Conservation (phyloP, 2,113 vertebrate species). For the Hippocampus guttulatus region DNA sequence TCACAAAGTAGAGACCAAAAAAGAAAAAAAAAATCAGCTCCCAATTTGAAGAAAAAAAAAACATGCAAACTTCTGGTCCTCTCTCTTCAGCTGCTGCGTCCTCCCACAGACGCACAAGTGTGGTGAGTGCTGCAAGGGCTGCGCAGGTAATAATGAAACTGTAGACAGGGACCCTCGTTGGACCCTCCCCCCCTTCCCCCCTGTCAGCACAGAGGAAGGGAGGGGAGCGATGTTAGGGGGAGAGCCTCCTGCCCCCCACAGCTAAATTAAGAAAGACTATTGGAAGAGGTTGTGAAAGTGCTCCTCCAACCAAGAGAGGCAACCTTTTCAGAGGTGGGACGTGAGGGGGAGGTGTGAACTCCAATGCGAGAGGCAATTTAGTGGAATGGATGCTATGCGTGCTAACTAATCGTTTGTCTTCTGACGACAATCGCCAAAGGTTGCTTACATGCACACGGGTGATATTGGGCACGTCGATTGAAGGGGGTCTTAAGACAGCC, state of each 20-base stretch:
- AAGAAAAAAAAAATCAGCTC: slow-evolving; percentile 11
- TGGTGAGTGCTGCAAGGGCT: slow-evolving; percentile 60
- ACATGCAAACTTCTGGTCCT: slow-evolving; percentile 18
- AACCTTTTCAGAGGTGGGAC: not conserved
- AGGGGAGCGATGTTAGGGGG: not conserved
- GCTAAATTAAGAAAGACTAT: slow-evolving; percentile 77
- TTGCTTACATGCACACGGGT: not conserved
- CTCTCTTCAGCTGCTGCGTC: slow-evolving; percentile 37
- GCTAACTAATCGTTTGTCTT: not conserved
- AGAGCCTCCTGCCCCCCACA: slow-evolving; percentile 61
- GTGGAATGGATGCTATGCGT: not conserved
- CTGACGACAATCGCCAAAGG: not conserved
- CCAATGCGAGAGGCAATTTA: not conserved
- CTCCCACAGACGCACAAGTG: slow-evolving; percentile 63
- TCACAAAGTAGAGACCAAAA: slow-evolving; percentile 8
- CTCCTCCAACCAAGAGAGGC: slow-evolving; percentile 41
- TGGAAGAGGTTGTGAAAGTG: slow-evolving; percentile 58
- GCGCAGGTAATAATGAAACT: slow-evolving; percentile 78
- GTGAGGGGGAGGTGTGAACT: not conserved
- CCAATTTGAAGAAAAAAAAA: slow-evolving; percentile 21
- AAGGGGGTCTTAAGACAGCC: too few relatives aligned
- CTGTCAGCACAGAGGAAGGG: slow-evolving; percentile 52
- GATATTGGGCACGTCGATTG: too few relatives aligned
- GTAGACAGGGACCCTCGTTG: slow-evolving; percentile 64
- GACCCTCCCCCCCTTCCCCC: slow-evolving; percentile 59